Evolutionary conservation across 2,888 invertebrate genomes (phyloP).

Genomic region (Thereva nobilitata): DNA sequence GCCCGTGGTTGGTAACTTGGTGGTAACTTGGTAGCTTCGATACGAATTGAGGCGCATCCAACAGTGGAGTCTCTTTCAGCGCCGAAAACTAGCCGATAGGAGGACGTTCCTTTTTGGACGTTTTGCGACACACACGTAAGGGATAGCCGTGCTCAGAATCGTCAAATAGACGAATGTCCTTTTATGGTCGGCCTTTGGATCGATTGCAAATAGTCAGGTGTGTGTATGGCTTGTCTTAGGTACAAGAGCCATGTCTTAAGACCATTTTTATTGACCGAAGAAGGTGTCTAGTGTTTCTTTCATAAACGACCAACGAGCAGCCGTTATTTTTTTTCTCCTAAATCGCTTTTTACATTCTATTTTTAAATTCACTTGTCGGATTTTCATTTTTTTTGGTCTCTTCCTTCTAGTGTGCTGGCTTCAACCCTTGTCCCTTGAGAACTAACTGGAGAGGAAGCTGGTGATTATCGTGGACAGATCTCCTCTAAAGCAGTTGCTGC

Average conservation of each 20-base stretch:
- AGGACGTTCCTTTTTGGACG: constrained; percentile 25
- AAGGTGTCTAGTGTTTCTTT: neutral
- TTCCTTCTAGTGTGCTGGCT: no score
- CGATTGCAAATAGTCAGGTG: constrained; percentile 23
- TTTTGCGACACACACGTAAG: constrained; percentile 29
- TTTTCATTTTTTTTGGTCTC: no score
- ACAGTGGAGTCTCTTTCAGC: constrained; percentile 9
- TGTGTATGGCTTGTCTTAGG: no score
- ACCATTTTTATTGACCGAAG: neutral
- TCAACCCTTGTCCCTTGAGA: no score
- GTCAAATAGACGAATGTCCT: constrained; percentile 29
- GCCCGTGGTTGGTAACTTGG: neutral
- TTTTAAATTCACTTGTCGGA: constrained; percentile 27
- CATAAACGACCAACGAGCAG: no score
- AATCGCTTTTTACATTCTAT: constrained; percentile 6
- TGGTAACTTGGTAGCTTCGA: neutral
- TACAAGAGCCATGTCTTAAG: constrained; percentile 1
- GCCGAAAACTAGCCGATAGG: neutral
- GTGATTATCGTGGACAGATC: constrained; percentile 30
- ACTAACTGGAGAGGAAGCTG: constrained; percentile 9
- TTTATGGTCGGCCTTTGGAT: constrained; percentile 3
- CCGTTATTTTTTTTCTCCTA: neutral
- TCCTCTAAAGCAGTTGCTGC: constrained; percentile 2
- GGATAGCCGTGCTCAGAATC: constrained; percentile 23
- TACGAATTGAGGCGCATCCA: neutral